These are phyloP conservation scores for Steinernema carpocapsae DNA, from an alignment of 2,888 invertebrate species.

Conservation along the genomic window DNA sequence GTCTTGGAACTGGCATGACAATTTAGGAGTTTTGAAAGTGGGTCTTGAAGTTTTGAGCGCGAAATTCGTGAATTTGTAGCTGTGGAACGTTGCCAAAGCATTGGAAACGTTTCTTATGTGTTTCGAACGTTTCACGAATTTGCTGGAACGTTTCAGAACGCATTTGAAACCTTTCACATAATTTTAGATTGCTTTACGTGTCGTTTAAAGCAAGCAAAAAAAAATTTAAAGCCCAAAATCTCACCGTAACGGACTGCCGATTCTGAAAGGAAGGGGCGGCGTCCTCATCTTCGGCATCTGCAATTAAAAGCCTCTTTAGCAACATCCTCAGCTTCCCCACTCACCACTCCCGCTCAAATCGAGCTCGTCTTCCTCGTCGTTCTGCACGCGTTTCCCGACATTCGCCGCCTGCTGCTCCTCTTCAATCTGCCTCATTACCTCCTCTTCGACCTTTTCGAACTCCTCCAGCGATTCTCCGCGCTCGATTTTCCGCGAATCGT, in stretches of 20 bases:
- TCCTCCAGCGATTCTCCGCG: conserved; percentile 20
- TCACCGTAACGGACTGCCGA: conserved; percentile 19
- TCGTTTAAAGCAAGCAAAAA: too few relatives aligned
- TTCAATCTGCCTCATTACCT: conserved; percentile 27
- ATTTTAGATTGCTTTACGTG: too few relatives aligned
- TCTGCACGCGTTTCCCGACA: background rate
- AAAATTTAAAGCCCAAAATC: background rate
- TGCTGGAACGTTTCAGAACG: too few relatives aligned
- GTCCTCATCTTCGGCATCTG: conserved; percentile 24
- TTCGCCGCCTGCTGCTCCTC: conserved; percentile 6
- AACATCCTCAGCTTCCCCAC: background rate
- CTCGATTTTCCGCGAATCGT: conserved; percentile 18
- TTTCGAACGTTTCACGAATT: too few relatives aligned
- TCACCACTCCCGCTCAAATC: conserved; percentile 24
- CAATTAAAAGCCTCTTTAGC: background rate
- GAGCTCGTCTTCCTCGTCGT: background rate
- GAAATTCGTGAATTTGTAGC: too few relatives aligned
- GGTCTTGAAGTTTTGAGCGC: background rate
- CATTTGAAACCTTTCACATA: too few relatives aligned
- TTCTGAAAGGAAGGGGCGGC: conserved; percentile 25
- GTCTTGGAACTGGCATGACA: too few relatives aligned
- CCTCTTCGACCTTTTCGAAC: conserved; percentile 29
- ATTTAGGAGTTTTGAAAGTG: conserved; percentile 37
- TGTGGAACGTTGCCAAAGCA: too few relatives aligned
- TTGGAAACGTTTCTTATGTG: too few relatives aligned